Evolutionary conservation across 2,888 invertebrate species (phyloP).

Genomic region (Ethmia dodecea): DNA sequence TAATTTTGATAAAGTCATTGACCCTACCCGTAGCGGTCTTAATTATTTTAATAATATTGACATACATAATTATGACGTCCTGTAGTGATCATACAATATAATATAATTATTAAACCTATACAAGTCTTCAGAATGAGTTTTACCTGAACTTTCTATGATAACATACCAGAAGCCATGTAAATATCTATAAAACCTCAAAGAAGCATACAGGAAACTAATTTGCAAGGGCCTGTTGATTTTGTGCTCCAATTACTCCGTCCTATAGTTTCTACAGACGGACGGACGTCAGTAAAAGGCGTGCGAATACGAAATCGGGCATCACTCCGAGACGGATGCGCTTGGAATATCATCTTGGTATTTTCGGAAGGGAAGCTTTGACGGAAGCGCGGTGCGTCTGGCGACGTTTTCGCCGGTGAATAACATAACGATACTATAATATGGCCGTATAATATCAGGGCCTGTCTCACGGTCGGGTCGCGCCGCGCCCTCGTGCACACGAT

Average conservation of each 20-base stretch:
- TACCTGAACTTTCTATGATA: no score
- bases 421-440: not conserved
- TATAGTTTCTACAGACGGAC: conserved; percentile 23
- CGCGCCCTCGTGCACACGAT: conserved; percentile 25
- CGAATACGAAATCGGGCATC: conserved; percentile 40
- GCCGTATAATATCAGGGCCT: conserved; percentile 30
- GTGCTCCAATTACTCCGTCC: conserved; percentile 33
- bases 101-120: no score
- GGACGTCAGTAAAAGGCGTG: conserved; percentile 28
- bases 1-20: no score
- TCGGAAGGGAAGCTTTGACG: conserved; percentile 56
- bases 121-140: no score
- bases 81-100: no score
- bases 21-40: no score
- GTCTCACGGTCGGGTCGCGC: conserved; percentile 49
- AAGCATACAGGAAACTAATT: conserved; percentile 18
- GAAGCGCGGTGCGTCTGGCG: conserved; percentile 52
- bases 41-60: no score
- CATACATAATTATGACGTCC: no score
- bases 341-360: conserved; percentile 55
- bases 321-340: conserved; percentile 49
- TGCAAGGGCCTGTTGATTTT: conserved; percentile 29
- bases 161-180: no score
- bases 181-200: no score
- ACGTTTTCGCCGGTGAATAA: conserved; percentile 57